Evolutionary conservation across 2,888 invertebrate genomes (phyloP).

Genomic region (Perizoma flavofasciatum): DNA sequence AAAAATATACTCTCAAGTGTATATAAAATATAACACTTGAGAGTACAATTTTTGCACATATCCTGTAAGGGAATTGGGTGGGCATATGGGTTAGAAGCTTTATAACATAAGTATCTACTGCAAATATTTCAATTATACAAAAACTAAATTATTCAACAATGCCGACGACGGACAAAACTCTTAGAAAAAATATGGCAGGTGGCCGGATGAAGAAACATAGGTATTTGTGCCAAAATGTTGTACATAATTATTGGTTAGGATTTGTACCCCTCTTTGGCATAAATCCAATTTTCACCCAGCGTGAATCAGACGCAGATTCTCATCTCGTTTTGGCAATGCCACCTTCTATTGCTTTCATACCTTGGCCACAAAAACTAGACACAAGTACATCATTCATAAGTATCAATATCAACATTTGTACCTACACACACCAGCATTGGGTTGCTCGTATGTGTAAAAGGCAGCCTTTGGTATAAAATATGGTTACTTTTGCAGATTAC

Average conservation of each 20-base stretch:
- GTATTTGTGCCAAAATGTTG: conserved; percentile 75
- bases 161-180: conserved; percentile 17
- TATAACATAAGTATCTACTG: no score
- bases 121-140: not conserved
- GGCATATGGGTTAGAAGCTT: no score
- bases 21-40: no score
- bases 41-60: no score
- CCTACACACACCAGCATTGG: conserved; percentile 1
- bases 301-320: conserved; percentile 69
- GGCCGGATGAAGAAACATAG: conserved; percentile 57
- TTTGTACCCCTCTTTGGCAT: conserved; percentile 66
- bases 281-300: conserved; percentile 64
- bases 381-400: conserved; percentile 8
- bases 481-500: no score
- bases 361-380: conserved; percentile 15
- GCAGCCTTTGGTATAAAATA: not conserved
- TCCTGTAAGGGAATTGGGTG: no score
- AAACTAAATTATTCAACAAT: conserved; percentile 11
- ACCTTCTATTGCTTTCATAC: conserved; percentile 34
- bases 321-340: conserved; percentile 71
- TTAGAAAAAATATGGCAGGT: conserved; percentile 56
- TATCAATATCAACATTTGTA: not conserved
- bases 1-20: no score
- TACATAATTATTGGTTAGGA: conserved; percentile 60
- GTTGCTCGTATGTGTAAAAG: not conserved